phyloP scores from a whole-genome alignment of 2,888 invertebrate genomes.

The Meiosimyza platycephala region DNA sequence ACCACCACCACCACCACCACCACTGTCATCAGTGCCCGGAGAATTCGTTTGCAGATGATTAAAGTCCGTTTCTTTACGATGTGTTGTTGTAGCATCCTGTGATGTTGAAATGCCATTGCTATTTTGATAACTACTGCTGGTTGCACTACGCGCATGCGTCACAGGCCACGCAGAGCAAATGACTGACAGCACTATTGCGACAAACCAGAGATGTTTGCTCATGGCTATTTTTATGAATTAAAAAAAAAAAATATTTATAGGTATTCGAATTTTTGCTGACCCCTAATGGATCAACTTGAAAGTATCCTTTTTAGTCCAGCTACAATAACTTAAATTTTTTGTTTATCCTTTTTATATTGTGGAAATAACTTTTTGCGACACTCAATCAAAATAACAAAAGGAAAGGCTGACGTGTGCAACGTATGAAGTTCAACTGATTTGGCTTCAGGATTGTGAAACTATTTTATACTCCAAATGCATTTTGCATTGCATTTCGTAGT shows the following conservation, averaged over 20 bases:
- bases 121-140: conserved; percentile 48
- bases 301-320: no score
- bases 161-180: conserved; percentile 37
- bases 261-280: no score
- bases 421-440: conserved; percentile 56
- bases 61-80: neutral
- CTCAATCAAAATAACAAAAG: neutral
- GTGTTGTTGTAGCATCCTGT: neutral
- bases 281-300: no score
- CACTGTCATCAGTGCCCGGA: conserved; percentile 35
- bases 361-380: no score
- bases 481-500: conserved; percentile 2
- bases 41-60: neutral
- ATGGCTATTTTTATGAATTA: neutral
- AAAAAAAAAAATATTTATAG: no score
- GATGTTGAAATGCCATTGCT: conserved; percentile 47
- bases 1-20: conserved; percentile 15
- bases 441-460: conserved; percentile 53
- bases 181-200: neutral
- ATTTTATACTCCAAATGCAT: conserved; percentile 57
- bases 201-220: conserved; percentile 3
- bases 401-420: conserved; percentile 40
- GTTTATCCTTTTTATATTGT: no score
- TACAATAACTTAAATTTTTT: no score
- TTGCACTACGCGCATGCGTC: conserved; percentile 53